These are phyloP conservation scores for Polydrusus cervinus DNA, from an alignment of 2,888 invertebrate species.

Conservation along the genomic window DNA sequence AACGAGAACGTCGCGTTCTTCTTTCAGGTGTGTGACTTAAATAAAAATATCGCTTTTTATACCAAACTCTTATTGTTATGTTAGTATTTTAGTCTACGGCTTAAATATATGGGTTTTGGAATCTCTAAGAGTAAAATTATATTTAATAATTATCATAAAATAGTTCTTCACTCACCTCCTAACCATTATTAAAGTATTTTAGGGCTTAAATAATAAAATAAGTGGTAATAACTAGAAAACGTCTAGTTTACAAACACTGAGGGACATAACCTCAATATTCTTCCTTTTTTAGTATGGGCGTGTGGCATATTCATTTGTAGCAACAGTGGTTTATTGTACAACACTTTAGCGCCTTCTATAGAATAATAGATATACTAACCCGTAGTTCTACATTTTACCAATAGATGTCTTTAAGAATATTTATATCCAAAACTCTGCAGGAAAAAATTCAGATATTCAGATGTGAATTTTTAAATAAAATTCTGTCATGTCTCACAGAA, in stretches of 20 bases:
- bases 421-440: too few species aligned
- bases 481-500: too few species aligned
- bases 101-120: not conserved
- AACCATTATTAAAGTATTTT: conserved; percentile 6
- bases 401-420: too few species aligned
- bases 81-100: too few species aligned
- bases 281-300: not conserved
- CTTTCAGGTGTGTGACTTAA: conserved; percentile 61
- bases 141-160: not conserved
- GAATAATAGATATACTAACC: too few species aligned
- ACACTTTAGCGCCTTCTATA: too few species aligned
- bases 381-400: too few species aligned
- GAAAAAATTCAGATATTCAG: too few species aligned
- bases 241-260: conserved; percentile 17
- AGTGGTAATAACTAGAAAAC: not conserved
- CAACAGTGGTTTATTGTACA: too few species aligned
- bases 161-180: conserved; percentile 2
- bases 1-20: conserved; percentile 64
- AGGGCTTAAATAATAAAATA: conserved; percentile 3
- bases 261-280: conserved; percentile 19
- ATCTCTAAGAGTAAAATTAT: not conserved
- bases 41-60: not conserved
- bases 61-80: too few species aligned
- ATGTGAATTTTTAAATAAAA: too few species aligned
- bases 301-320: not conserved